Percentiles rank a stretch among this genome's conserved stretches.
phyloP scores from a whole-genome alignment of 37 sponge, comb jelly and placozoan species.

The Tethya wilhelma region DNA sequence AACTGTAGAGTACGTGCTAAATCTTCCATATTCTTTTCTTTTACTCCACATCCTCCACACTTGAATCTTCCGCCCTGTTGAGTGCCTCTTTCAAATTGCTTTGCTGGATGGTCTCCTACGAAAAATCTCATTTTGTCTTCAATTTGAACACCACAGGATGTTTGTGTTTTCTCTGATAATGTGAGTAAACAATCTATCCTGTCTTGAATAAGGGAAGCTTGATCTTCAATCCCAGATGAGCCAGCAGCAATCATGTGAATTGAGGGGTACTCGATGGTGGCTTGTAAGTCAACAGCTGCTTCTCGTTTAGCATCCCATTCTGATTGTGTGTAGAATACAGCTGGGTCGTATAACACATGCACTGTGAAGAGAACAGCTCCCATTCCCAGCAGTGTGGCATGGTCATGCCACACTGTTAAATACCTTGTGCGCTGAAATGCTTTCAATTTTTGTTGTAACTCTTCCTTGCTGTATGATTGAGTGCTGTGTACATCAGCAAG shows the following conservation, averaged over 20 bases:
- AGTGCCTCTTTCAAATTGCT: too few species aligned
- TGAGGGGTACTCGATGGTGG: constrained; percentile 21
- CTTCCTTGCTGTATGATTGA: neutral
- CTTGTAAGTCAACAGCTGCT: neutral
- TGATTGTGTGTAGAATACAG: constrained; percentile 6
- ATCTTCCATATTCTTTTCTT: constrained; percentile 11
- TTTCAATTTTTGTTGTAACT: constrained; percentile 5
- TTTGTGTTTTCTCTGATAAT: neutral
- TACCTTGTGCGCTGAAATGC: constrained; percentile 8
- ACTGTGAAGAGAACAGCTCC: constrained; percentile 18
- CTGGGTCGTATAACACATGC: constrained; percentile 13
- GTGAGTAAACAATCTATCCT: constrained; percentile 22
- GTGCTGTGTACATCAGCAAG: neutral
- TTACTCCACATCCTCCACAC: constrained; percentile 38
- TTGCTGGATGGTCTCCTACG: constrained; percentile 45
- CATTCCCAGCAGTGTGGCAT: constrained; percentile 25
- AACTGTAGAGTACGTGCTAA: constrained; percentile 15
- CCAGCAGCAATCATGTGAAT: constrained; percentile 11
- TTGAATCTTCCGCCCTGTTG: constrained; percentile 40
- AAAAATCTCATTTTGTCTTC: constrained; percentile 28
- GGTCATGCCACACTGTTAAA: constrained; percentile 42
- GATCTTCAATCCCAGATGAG: constrained; percentile 28
- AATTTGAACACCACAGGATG: constrained; percentile 12
- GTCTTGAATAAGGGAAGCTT: constrained; percentile 33
- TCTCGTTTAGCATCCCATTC: neutral